Evolutionary conservation across 1,140 invertebrate genomes (phyloP).

Genomic region (Diorhabda sublineata): DNA sequence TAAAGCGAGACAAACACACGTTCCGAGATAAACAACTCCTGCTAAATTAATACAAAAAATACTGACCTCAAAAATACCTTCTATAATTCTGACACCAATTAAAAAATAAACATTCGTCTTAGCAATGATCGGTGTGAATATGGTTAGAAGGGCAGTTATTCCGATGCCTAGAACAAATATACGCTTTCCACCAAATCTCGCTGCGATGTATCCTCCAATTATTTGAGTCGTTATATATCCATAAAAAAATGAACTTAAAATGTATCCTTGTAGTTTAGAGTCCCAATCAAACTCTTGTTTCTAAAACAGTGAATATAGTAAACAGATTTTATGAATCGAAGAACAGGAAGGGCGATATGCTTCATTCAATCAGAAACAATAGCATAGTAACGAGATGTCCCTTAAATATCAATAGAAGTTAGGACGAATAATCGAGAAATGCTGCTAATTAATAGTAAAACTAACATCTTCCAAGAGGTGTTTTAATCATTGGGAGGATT

Average conservation of each 20-base stretch:
- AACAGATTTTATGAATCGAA: too few relatives aligned
- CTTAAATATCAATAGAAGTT: too few relatives aligned
- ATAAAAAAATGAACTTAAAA: slow-evolving; percentile 86
- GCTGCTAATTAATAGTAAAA: too few relatives aligned
- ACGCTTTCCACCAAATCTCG: slow-evolving; percentile 56
- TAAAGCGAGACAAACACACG: too few relatives aligned
- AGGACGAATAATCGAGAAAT: too few relatives aligned
- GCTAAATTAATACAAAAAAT: slow-evolving; percentile 56
- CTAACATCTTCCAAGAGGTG: too few relatives aligned
- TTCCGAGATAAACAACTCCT: too few relatives aligned
- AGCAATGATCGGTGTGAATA: slow-evolving; percentile 79
- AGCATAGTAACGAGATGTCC: too few relatives aligned
- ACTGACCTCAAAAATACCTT: slow-evolving; percentile 82
- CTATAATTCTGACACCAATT: slow-evolving; percentile 71
- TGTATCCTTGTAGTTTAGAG: slow-evolving; percentile 69
- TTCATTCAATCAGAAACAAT: too few relatives aligned
- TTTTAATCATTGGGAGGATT: too few relatives aligned
- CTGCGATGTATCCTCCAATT: slow-evolving; percentile 54
- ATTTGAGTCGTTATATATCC: slow-evolving; percentile 73
- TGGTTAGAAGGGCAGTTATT: slow-evolving; percentile 71
- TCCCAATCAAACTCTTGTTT: slow-evolving; percentile 74
- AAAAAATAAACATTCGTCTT: slow-evolving; percentile 67
- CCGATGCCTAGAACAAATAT: slow-evolving; percentile 77
- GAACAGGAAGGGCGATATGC: too few relatives aligned
- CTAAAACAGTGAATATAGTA: slow-evolving; percentile 28